Conservation (phyloP, 1,140 invertebrate genomes). For the Hyphantria cunea region DNA sequence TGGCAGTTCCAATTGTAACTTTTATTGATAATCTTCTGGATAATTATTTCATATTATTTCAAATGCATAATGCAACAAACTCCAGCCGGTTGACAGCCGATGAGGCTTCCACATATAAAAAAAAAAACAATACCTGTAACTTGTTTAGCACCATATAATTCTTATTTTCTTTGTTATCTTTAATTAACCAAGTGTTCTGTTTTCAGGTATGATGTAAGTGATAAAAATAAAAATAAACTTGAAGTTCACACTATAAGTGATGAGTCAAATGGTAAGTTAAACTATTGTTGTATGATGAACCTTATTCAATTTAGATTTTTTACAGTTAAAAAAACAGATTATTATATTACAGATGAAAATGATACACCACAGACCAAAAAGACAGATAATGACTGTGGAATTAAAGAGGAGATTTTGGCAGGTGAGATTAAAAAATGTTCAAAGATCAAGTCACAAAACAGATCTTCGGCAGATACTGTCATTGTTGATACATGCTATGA, state of each 20-base stretch:
- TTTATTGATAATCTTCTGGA: too few species aligned
- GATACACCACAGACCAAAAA: constrained; percentile 43
- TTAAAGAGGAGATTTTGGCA: constrained; percentile 45
- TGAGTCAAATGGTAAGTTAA: constrained; percentile 44
- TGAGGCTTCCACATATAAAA: too few species aligned
- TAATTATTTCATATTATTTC: too few species aligned
- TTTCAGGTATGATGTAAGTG: constrained; percentile 56
- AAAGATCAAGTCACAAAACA: constrained; percentile 44
- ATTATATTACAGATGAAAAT: constrained; percentile 40
- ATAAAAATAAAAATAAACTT: constrained; percentile 56
- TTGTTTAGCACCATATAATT: too few species aligned
- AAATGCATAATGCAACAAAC: too few species aligned
- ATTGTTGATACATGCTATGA: constrained; percentile 61
- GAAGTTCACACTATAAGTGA: constrained; percentile 44
- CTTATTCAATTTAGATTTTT: background rate
- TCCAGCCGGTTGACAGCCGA: too few species aligned
- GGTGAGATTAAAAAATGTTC: constrained; percentile 59
- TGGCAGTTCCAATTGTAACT: too few species aligned
- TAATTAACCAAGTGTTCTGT: background rate
- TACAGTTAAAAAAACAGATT: background rate
- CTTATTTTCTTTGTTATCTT: too few species aligned
- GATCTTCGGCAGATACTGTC: constrained; percentile 66
- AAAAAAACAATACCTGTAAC: too few species aligned
- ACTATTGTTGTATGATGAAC: background rate
- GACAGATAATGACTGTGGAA: constrained; percentile 35